Percentiles rank a stretch among this genome's conserved stretches.
These are phyloP conservation scores for Drosophila pseudotakahashii DNA, from an alignment of 2,888 invertebrate species.

Conservation along the genomic window DNA sequence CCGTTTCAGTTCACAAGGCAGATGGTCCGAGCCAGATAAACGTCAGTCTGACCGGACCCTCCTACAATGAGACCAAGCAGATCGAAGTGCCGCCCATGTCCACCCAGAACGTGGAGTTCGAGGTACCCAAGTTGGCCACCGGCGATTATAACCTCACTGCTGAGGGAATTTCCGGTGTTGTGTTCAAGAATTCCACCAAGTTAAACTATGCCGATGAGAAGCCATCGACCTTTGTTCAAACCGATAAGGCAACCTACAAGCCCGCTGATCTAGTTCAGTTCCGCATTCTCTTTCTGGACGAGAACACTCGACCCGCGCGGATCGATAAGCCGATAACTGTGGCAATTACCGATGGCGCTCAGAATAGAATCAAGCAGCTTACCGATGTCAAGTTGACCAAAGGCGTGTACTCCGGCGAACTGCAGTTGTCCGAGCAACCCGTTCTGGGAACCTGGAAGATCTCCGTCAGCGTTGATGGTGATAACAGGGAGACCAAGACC, in stretches of 20 bases:
- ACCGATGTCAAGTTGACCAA: conserved; percentile 87
- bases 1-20: conserved; percentile 87
- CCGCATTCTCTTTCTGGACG: conserved; percentile 88
- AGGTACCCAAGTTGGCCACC: conserved; percentile 85
- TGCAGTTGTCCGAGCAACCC: conserved; percentile 92
- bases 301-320: conserved; percentile 88
- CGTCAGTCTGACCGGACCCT: conserved; percentile 90
- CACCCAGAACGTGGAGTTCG: conserved; percentile 89
- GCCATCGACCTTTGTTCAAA: conserved; percentile 92
- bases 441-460: conserved; percentile 95
- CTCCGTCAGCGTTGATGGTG: conserved; percentile 86
- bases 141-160: conserved; percentile 80
- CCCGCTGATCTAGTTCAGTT: conserved; percentile 93
- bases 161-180: conserved; percentile 88
- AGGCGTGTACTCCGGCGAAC: conserved; percentile 91
- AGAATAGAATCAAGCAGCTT: conserved; percentile 94
- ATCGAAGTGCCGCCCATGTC: conserved; percentile 89
- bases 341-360: conserved; percentile 86
- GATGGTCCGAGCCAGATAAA: conserved; percentile 85
- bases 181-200: conserved; percentile 90
- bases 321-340: conserved; percentile 78
- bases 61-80: conserved; percentile 89
- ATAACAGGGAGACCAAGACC: conserved; percentile 52
- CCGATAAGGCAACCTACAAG: conserved; percentile 96
- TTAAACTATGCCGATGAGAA: conserved; percentile 89